Percentiles rank a stretch among this genome's conserved stretches.
Conservation (phyloP, 2,797 vertebrate genomes). For the Acomys russatus region DNA sequence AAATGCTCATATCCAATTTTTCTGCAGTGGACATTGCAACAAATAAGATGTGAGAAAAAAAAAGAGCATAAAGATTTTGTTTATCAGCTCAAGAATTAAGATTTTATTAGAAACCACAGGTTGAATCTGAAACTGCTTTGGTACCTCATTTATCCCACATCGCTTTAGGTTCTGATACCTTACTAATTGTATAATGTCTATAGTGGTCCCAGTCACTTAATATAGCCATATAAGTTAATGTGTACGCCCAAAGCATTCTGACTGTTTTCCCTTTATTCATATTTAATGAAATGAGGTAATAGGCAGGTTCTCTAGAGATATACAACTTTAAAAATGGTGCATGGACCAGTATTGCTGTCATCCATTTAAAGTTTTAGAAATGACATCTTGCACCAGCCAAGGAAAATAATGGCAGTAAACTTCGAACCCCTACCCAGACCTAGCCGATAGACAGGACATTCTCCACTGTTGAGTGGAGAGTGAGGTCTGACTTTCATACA, state of each 20-base stretch:
- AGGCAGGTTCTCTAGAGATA: not conserved
- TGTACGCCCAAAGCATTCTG: not conserved
- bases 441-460: no score
- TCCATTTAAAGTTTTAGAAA: not conserved
- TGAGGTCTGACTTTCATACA: no score
- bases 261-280: not conserved
- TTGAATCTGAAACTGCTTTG: not conserved
- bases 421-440: no score
- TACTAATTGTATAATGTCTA: not conserved
- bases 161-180: not conserved
- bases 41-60: not conserved
- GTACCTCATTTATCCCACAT: slow-evolving; percentile 21
- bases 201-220: not conserved
- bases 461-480: no score
- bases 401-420: no score
- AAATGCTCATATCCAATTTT: slow-evolving; percentile 64
- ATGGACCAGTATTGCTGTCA: not conserved
- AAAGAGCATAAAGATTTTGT: not conserved
- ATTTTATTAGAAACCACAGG: slow-evolving; percentile 15
- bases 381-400: not conserved
- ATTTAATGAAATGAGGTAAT: not conserved
- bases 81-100: slow-evolving; percentile 4
- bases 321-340: not conserved
- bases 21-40: slow-evolving; percentile 46
- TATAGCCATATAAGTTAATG: not conserved